These are phyloP conservation scores for Lophura nycthemera DNA, from an alignment of 2,113 vertebrate species.

Conservation along the genomic window DNA sequence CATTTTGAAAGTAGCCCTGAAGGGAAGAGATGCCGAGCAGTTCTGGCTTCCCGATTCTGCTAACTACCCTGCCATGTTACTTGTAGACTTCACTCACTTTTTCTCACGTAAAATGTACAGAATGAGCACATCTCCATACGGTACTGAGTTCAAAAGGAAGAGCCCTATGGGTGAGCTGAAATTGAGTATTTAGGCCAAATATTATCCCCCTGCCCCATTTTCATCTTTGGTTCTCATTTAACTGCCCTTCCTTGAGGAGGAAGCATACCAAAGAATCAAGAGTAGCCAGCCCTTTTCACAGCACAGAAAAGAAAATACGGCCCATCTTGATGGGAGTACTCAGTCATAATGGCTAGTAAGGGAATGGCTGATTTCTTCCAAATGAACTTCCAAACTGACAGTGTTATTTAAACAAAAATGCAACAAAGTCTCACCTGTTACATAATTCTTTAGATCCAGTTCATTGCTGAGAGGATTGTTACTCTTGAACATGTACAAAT, in stretches of 20 bases:
- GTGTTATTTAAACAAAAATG: neutral
- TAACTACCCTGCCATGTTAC: neutral
- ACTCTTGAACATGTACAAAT: constrained; percentile 99
- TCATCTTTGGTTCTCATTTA: too few species aligned
- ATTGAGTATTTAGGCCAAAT: neutral
- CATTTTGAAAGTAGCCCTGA: neutral
- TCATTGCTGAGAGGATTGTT: constrained; percentile 98
- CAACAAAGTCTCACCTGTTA: constrained; percentile 87
- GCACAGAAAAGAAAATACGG: neutral
- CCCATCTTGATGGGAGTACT: neutral
- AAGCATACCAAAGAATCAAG: neutral
- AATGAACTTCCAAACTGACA: neutral
- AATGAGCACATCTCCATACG: neutral
- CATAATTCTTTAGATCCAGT: constrained; percentile 96
- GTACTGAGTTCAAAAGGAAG: neutral
- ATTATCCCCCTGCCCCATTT: too few species aligned
- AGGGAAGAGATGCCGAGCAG: neutral
- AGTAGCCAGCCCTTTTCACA: neutral
- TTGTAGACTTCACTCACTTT: neutral
- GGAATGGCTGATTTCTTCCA: neutral
- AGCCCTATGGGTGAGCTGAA: neutral
- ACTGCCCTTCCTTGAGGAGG: neutral
- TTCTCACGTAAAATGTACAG: too few species aligned
- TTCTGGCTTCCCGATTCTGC: neutral
- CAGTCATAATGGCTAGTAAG: neutral